These are phyloP conservation scores for Callinectes sapidus DNA, from an alignment of 2,888 invertebrate species.

Conservation along the genomic window DNA sequence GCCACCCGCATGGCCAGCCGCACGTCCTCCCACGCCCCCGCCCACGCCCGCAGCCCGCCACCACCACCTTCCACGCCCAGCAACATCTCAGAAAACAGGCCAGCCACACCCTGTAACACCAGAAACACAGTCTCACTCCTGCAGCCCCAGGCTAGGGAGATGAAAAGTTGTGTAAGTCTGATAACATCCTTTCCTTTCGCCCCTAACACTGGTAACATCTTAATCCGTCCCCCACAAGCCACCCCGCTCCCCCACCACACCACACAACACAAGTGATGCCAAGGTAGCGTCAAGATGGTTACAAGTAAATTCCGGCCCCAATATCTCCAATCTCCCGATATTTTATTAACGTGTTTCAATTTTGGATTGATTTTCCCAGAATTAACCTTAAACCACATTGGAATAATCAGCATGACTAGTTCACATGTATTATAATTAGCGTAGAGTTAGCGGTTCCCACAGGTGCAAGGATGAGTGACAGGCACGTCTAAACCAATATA, in stretches of 20 bases:
- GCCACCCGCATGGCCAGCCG: constrained; percentile 51
- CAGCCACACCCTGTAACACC: constrained; percentile 68
- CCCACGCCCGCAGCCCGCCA: constrained; percentile 60
- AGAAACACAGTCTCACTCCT: constrained; percentile 63
- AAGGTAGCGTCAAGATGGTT: neutral
- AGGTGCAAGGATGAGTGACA: neutral
- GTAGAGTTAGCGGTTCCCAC: neutral
- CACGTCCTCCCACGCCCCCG: constrained; percentile 60
- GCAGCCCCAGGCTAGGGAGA: constrained; percentile 28
- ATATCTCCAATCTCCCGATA: neutral
- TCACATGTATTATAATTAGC: neutral
- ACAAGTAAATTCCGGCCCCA: neutral
- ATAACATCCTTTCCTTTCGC: neutral
- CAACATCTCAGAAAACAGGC: constrained; percentile 61
- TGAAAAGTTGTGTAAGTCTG: neutral
- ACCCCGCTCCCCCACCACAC: neutral
- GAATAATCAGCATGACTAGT: neutral
- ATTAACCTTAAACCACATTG: neutral
- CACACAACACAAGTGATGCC: neutral
- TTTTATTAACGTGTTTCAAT: neutral
- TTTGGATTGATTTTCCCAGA: neutral
- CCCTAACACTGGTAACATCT: neutral
- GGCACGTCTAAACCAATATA: constrained; percentile 11
- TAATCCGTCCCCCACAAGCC: neutral
- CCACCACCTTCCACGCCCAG: constrained; percentile 55